Evolutionary conservation across 1,140 invertebrate genomes (phyloP).

Genomic region (Tenebrio molitor): DNA sequence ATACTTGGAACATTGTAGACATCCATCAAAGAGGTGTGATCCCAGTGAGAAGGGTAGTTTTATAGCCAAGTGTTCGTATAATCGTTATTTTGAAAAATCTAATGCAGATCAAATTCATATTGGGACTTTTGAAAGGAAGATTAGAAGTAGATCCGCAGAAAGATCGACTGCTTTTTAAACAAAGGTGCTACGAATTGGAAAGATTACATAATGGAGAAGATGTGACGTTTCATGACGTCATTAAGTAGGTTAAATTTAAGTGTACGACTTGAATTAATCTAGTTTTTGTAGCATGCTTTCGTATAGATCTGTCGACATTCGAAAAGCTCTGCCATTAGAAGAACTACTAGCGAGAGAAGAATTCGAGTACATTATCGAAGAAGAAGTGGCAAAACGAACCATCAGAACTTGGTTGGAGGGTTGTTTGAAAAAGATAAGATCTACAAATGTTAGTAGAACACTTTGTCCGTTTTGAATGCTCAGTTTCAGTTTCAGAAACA

Average conservation of each 20-base stretch:
- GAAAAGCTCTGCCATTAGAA: constrained; percentile 98
- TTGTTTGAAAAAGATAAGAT: constrained; percentile 92
- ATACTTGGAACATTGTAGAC: constrained; percentile 99
- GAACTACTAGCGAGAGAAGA: constrained; percentile 98
- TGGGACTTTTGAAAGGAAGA: constrained; percentile 90
- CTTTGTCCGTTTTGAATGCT: neutral
- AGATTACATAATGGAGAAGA: constrained; percentile 98
- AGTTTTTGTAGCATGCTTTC: constrained; percentile 95
- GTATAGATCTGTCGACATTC: constrained; percentile 98
- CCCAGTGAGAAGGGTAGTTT: constrained; percentile 83
- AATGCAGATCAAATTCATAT: constrained; percentile 93
- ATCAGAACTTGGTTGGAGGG: constrained; percentile 96
- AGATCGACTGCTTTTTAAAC: constrained; percentile 97
- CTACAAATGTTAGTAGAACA: constrained; percentile 74
- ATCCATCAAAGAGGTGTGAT: constrained; percentile 97
- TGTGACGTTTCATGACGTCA: constrained; percentile 99
- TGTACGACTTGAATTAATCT: neutral
- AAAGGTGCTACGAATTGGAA: constrained; percentile 99
- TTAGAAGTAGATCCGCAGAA: constrained; percentile 98
- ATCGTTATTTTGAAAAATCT: too few species aligned
- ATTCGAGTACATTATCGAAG: constrained; percentile 99
- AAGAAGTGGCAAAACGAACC: constrained; percentile 99
- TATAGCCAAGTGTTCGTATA: constrained; percentile 13
- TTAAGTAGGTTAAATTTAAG: constrained; percentile 82
- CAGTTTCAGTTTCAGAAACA: constrained; percentile 87